Percentiles rank a stretch among this genome's conserved stretches.
Evolutionary conservation across 2,888 invertebrate species (phyloP).

Genomic region (Ariolimax columbianus): DNA sequence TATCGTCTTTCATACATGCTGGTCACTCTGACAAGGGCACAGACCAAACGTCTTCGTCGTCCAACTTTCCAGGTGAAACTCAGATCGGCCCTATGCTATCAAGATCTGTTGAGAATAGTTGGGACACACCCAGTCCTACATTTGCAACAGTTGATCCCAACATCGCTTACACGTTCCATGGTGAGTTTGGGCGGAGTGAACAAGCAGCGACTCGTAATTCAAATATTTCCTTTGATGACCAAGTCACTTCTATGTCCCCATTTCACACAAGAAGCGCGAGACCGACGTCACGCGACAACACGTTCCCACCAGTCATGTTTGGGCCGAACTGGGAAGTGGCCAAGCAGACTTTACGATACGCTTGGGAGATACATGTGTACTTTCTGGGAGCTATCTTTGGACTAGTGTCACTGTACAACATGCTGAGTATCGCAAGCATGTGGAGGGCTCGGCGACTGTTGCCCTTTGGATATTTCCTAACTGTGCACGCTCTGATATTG

Average conservation of each 20-base stretch:
- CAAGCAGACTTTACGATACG: conserved; percentile 82
- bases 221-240: not conserved
- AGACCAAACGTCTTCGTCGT: not conserved
- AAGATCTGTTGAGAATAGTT: not conserved
- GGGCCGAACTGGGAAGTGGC: conserved; percentile 74
- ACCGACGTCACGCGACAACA: not conserved
- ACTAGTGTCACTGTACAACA: conserved; percentile 89
- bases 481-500: conserved; percentile 89
- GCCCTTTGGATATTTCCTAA: conserved; percentile 90
- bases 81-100: not conserved
- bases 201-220: not conserved
- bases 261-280: not conserved
- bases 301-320: conserved; percentile 65
- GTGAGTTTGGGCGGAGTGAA: not conserved
- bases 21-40: not conserved
- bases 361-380: conserved; percentile 95
- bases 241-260: not conserved
- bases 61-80: not conserved
- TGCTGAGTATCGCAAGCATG: conserved; percentile 90
- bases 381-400: conserved; percentile 91
- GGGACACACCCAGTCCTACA: not conserved
- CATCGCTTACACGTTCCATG: not conserved
- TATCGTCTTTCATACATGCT: not conserved
- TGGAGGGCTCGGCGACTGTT: conserved; percentile 91
- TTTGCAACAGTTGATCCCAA: not conserved